A percentile compares a stretch with the other conserved stretches of the same genome.
Evolutionary conservation across 1,140 invertebrate genomes (phyloP).

Genomic region (Dolichoris vasculosae): DNA sequence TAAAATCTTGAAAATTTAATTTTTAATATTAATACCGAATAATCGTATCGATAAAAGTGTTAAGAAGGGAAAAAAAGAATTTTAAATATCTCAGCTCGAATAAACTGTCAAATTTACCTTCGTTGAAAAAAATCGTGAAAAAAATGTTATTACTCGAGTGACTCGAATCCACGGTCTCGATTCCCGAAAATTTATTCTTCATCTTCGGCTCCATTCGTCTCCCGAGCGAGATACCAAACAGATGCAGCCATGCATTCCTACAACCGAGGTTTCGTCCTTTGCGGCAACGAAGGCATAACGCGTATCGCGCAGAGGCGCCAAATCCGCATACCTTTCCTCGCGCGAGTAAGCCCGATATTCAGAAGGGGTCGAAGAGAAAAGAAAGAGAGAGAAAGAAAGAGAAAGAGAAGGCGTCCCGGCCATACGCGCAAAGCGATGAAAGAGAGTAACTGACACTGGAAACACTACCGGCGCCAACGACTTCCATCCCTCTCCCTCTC

Average conservation of each 20-base stretch:
- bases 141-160: too few species aligned
- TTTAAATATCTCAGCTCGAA: too few species aligned
- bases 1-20: too few species aligned
- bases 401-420: neutral
- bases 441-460: slow-evolving; percentile 41
- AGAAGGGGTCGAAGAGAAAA: neutral
- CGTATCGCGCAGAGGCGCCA: neutral
- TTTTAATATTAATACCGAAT: too few species aligned
- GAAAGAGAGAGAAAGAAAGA: neutral
- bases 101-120: too few species aligned
- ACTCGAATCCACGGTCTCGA: neutral
- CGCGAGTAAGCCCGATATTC: neutral
- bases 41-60: too few species aligned
- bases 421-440: slow-evolving; percentile 30
- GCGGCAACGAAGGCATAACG: neutral
- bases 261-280: slow-evolving; percentile 13
- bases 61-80: too few species aligned
- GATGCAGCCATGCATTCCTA: neutral
- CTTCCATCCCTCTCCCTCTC: slow-evolving; percentile 28
- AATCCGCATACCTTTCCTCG: neutral
- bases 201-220: neutral
- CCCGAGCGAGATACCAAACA: too few species aligned
- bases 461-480: slow-evolving; percentile 41
- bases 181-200: neutral
- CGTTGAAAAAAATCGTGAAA: too few species aligned